Base-by-base conservation (phyloP, 1,140 invertebrate species). In the Eriocheir sinensis region DNA sequence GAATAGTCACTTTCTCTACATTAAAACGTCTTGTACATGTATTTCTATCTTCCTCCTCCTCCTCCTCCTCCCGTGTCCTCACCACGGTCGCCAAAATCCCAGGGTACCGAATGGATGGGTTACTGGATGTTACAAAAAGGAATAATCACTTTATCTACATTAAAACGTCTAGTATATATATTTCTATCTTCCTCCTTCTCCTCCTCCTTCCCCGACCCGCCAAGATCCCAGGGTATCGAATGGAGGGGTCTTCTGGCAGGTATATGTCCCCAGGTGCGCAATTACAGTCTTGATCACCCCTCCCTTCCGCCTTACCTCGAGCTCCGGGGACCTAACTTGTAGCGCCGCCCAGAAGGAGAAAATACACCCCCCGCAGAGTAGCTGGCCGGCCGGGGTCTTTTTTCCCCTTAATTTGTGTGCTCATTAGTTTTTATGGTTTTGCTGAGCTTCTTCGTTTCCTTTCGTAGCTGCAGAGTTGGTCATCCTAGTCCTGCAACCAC, bases 131-230 rank as follows among this genome's bases (percentile, higher is more conserved):
- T n/a, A n/a, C n/a, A n/a, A n/a, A n/a, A n/a, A n/a, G n/a, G n/a
- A n/a, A n/a, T n/a, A n/a, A n/a, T n/a, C n/a, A n/a, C n/a, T n/a
- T n/a, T n/a, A n/a, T n/a, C n/a, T n/a, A n/a, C n/a, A n/a, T n/a
- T n/a, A n/a, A n/a, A n/a, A n/a, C 44, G 15, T 98, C 99, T 89
- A 99, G 97, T 96, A 98, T 99, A 97, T 98, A 48, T 48, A 15
- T 48, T 48, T 48, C 44, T 15, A 8, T 48, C 44, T 48, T 15
- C 4, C 15, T 48, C 44, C 15, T 15, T 48, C 44, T 4, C 27
- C n/a, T n/a, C 8, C 27, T n/a, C n/a, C 27, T 8, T n/a, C 60
- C 60, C 60, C 12, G 21, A n/a, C 21, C 21, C 21, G 21, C 6
- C 21, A 4, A 72, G 60, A 72, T 72, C 60, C 60, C 60, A 2